These are phyloP conservation scores for Cyprinodon variegatus DNA, from an alignment of 2,113 vertebrate genomes.

Conservation along the genomic window DNA sequence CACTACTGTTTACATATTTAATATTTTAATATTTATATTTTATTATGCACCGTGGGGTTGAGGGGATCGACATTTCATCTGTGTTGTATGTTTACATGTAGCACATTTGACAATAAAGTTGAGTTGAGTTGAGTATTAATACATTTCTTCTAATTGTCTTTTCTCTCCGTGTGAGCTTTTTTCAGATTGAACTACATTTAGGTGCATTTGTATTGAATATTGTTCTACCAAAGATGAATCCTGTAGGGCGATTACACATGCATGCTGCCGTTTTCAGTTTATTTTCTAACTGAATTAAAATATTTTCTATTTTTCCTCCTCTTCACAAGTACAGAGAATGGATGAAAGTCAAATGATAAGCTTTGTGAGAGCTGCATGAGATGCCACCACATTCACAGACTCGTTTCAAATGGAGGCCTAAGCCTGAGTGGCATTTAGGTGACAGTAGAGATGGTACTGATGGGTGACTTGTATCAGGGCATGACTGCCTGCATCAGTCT, in stretches of 20 bases:
- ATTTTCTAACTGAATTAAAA: neutral
- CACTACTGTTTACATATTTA: no score
- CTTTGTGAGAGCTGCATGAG: slow-evolving; percentile 7
- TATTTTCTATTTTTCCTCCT: neutral
- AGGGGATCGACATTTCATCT: no score
- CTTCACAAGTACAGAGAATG: neutral
- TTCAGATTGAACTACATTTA: neutral
- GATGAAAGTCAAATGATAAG: neutral
- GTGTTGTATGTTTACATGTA: no score
- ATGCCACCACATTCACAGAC: slow-evolving; percentile 17
- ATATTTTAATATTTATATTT: no score
- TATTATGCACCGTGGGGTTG: no score
- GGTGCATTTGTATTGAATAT: no score
- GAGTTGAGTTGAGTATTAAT: no score
- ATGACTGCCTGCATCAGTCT: slow-evolving; percentile 46
- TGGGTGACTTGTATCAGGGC: slow-evolving; percentile 41
- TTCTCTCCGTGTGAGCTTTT: no score
- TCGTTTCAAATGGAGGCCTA: slow-evolving; percentile 30
- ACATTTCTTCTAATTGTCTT: no score
- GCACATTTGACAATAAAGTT: no score
- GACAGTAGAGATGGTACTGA: slow-evolving; percentile 33
- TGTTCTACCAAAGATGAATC: neutral
- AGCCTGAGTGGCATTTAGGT: slow-evolving; percentile 31
- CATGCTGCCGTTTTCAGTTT: neutral
- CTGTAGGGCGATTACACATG: neutral